These are phyloP conservation scores for Glaucomys volans DNA, from an alignment of 2,113 vertebrate species.

Conservation along the genomic window DNA sequence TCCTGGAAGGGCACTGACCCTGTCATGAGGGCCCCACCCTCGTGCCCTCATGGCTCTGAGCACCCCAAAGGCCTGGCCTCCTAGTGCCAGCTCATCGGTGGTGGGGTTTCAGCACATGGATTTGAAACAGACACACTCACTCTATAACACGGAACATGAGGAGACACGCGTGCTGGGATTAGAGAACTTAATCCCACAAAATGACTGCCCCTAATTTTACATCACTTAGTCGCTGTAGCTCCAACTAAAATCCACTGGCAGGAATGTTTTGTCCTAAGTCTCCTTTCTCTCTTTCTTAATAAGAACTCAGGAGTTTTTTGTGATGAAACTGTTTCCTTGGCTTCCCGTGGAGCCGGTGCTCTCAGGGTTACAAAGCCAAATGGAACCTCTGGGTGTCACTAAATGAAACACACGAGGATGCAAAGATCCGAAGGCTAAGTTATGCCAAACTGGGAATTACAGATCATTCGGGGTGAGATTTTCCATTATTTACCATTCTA, in stretches of 20 bases:
- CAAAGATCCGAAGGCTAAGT: neutral
- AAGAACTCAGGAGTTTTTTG: neutral
- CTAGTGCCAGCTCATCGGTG: fast-evolving
- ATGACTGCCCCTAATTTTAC: neutral
- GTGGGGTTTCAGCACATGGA: neutral
- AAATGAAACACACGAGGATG: neutral
- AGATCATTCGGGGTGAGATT: neutral
- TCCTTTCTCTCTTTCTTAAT: neutral
- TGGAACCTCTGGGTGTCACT: neutral
- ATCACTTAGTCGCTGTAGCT: neutral
- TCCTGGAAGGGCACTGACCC: neutral
- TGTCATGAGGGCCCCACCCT: neutral
- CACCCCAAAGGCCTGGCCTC: neutral
- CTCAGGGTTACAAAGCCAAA: neutral
- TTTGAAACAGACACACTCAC: neutral
- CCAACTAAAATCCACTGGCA: neutral
- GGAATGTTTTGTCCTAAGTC: neutral
- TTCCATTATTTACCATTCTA: neutral
- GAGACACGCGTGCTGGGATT: neutral
- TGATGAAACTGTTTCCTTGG: neutral
- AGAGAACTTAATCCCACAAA: neutral
- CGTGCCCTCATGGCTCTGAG: neutral
- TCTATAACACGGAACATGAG: neutral
- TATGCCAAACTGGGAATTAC: neutral
- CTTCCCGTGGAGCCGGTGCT: neutral